Base-by-base conservation (phyloP, 1,140 invertebrate species). In the Telenomus remus region DNA sequence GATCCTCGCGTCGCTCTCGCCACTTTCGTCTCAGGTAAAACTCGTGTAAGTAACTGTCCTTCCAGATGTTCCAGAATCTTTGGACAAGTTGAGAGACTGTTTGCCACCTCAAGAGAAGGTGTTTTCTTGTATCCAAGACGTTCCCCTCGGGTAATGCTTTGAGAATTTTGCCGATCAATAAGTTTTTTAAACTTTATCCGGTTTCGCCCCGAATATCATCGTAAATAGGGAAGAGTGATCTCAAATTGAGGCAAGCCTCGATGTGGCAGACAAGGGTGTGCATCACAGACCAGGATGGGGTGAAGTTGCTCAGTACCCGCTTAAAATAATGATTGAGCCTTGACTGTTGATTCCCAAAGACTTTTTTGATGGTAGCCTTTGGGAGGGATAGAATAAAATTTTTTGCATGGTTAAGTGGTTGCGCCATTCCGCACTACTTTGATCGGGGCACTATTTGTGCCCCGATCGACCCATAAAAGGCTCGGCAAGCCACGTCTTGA, bases 201-300 rank as follows among this genome's bases (percentile, higher is more conserved):
- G 46, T 4, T 47, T 15, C 46, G 4, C 16, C 14, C 4, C 14
- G 4, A 1, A 15, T 2, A n/a, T 47, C 46, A 11, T 47, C 14
- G 13, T 9, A 9, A 4, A 47, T 4, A 4, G 46, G 46, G 10
- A n/a, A 15, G 4, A 47, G 14, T 15, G 46, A 15, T 4, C 46
- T 12, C 1, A 15, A 47, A 15, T 47, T 47, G 10, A 47, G 46
- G 8, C 46, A 47, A 2, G 10, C n/a, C 46, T 47, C 46, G 7
- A 85, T 69, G 27, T 82, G 79, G 19, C 39, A 50, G 4, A 84
- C 35, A 8, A 79, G 55, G 7, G 85, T 85, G 7, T 35, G 9
- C 37, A 85, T 68, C 61, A 86, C 82, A 54, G 85, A 83, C 27
- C 54, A 84, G 10, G 75, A 80, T 0, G 66, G 43, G 7, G 37